A percentile compares a stretch with the other conserved stretches of the same genome.
Conservation (phyloP, 1,140 invertebrate genomes). For the Dinothrombium tinctorium region DNA sequence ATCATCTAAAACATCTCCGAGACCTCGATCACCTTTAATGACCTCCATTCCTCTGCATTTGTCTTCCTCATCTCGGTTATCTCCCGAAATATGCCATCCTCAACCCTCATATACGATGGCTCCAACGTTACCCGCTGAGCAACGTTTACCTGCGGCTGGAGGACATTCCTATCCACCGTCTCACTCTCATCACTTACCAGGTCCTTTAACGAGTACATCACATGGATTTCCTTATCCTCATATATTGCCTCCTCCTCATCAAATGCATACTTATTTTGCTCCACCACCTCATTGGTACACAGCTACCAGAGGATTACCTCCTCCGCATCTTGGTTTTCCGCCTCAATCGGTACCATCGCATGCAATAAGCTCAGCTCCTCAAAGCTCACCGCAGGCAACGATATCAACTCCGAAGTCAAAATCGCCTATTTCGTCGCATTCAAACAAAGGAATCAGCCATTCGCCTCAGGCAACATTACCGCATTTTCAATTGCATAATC, state of each 20-base stretch:
- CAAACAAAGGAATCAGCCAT: background rate
- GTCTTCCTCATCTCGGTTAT: too few relatives aligned
- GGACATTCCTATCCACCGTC: background rate
- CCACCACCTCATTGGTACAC: conserved; percentile 8
- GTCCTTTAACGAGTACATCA: background rate
- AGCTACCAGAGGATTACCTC: background rate
- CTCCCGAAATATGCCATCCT: too few relatives aligned
- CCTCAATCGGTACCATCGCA: background rate
- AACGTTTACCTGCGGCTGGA: conserved; percentile 1
- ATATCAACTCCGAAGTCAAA: conserved; percentile 4
- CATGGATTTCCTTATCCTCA: conserved; percentile 1
- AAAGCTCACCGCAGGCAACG: background rate
- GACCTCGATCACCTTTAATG: too few relatives aligned
- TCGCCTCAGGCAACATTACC: background rate
- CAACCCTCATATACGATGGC: conserved; percentile 1
- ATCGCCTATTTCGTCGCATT: conserved; percentile 7
- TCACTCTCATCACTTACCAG: background rate
- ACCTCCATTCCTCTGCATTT: too few relatives aligned
- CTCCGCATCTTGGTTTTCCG: conserved; percentile 2
- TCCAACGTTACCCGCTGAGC: background rate
- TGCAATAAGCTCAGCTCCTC: background rate
- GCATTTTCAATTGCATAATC: conserved; percentile 4
- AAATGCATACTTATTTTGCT: background rate
- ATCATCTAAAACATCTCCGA: too few relatives aligned
- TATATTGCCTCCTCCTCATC: background rate